Percentiles rank a stretch among this genome's conserved stretches.
phyloP scores from a whole-genome alignment of 2,113 vertebrate genomes.

The Heterochromis multidens region DNA sequence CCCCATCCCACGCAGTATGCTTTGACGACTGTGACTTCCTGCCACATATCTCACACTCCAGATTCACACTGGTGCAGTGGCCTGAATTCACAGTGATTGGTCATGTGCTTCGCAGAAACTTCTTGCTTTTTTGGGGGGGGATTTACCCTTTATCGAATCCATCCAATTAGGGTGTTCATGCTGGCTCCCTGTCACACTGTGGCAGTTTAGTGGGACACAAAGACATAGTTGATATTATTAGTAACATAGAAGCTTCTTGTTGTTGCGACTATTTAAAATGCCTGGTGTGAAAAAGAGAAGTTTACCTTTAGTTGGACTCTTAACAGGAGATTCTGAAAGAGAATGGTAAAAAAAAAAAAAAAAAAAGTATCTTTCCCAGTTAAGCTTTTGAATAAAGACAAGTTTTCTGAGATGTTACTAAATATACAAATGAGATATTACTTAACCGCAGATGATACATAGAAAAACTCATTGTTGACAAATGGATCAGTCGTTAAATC shows the following conservation, averaged over 20 bases:
- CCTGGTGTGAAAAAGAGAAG: not conserved
- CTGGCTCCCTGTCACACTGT: not conserved
- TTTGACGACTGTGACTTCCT: conserved; percentile 32
- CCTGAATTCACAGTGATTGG: not conserved
- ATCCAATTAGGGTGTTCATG: not conserved
- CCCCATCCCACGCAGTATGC: conserved; percentile 24
- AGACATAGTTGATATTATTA: not conserved
- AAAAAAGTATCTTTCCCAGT: no score
- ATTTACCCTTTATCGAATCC: not conserved
- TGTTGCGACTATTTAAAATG: not conserved
- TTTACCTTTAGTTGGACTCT: not conserved
- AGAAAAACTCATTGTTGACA: not conserved
- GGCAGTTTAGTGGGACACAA: not conserved
- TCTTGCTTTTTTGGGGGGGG: fast-evolving
- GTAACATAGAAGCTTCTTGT: not conserved
- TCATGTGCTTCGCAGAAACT: not conserved
- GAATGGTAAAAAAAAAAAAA: not conserved
- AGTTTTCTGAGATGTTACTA: not conserved
- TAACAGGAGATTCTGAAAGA: not conserved
- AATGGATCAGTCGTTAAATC: not conserved
- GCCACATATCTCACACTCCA: conserved; percentile 21
- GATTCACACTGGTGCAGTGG: not conserved
- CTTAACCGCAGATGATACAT: not conserved
- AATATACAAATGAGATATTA: not conserved
- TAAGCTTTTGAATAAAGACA: no score